Base-by-base conservation (phyloP, 2,888 invertebrate species). In the Crossocerus cetratus region DNA sequence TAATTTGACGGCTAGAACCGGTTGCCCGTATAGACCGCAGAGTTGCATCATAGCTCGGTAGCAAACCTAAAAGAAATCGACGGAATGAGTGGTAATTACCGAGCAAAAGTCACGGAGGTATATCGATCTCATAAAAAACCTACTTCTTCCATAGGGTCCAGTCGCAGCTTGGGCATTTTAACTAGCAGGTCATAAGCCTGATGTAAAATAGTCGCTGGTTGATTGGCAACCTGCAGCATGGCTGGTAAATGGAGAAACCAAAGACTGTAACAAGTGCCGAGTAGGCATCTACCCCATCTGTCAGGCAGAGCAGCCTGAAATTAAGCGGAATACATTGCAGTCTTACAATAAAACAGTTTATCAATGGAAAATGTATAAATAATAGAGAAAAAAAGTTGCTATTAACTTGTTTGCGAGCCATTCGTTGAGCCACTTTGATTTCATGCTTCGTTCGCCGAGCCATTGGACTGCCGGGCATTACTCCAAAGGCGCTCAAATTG, bases 11-110 rank as follows among this genome's bases (percentile, higher is more conserved):
- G 99, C 99, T 84, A 99, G 91, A 68, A 98, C 95, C 0, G 99
- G 99, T 87, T 97, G 93, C 69, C 97, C 96, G 89, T 98, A 97
- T 78, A 96, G 94, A 4, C 99, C 98, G 91, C 99, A 99, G 22
- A 99, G 92, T 91, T 99, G 98, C 97, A 99, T 98, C 95, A 99
- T 96, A 63, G 99, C 96, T 72, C 99, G 94, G 91, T 99, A 99
- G 91, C 99, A 99, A 62, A 99, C 97, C 95, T 94, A 82, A 54
- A 83, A 65, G 57, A 49, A 32, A 72, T 69, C 23, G 61, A 64
- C 59, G 22, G 44, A 65, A 65, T 68, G 53, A 65, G 68, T 69
- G 22, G 23, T 59, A 32, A 32, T 32, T 5, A 32, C 32, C 32
- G 11, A 32, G 32, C 1, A 21, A 42, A 49, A 43, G 21, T 44